Percentiles rank a stretch among this genome's conserved stretches.
Evolutionary conservation across 2,888 invertebrate species (phyloP).

Genomic region (Dione juno): DNA sequence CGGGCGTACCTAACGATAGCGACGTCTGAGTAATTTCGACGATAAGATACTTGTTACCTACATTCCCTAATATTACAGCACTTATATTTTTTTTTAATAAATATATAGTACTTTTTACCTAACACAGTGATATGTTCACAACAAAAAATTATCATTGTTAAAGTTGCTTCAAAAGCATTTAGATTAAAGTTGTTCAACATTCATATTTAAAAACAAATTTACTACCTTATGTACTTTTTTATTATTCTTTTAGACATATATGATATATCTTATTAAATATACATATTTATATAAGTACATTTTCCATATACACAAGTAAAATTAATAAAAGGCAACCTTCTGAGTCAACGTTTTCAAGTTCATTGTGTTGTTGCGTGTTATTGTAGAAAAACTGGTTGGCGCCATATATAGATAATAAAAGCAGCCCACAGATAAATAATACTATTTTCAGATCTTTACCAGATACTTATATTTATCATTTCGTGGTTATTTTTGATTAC

Average conservation of each 20-base stretch:
- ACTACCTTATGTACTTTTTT: not conserved
- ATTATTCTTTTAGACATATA: not conserved
- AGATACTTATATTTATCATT: not conserved
- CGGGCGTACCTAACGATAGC: conserved; percentile 26
- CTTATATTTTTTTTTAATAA: conserved; percentile 4
- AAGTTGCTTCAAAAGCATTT: too few species aligned
- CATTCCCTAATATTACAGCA: conserved; percentile 16
- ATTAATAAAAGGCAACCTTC: conserved; percentile 31
- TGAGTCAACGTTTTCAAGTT: conserved; percentile 33
- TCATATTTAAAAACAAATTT: not conserved
- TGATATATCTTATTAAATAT: not conserved
- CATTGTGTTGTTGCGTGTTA: conserved; percentile 30
- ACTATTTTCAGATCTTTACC: conserved; percentile 24
- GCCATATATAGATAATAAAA: conserved; percentile 33
- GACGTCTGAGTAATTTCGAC: conserved; percentile 32
- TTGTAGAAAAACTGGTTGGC: conserved; percentile 33
- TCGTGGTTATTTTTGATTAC: not conserved
- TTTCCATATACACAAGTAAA: not conserved
- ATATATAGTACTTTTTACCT: not conserved
- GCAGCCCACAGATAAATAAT: conserved; percentile 29
- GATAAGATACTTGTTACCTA: conserved; percentile 34
- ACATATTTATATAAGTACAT: not conserved
- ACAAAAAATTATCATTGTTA: too few species aligned
- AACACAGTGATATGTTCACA: not conserved
- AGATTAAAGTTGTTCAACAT: too few species aligned